Base-by-base conservation (phyloP, 2,113 vertebrate genomes). In the Phycodurus eques region DNA sequence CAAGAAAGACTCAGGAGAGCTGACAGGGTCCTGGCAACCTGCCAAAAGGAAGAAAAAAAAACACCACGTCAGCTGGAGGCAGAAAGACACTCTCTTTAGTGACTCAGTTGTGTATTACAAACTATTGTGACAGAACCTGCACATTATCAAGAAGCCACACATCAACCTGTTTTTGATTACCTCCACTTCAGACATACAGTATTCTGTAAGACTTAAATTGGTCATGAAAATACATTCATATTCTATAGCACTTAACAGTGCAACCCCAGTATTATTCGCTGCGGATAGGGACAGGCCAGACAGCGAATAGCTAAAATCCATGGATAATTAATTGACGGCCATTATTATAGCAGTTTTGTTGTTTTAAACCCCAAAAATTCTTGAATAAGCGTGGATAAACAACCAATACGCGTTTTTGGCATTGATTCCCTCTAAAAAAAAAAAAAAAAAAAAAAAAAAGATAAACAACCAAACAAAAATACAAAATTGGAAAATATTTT, bases 1-100 rank as follows among this genome's bases (percentile, higher is more conserved):
- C 64, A 66, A 17, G 80, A 33, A 68, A 62, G 19, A 68, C 59
- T 67, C 2, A 1, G 70, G 67, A 77, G 78, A 81, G 72, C 54
- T 53, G 78, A 46, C 22, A 10, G 19, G 73, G 57, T 80, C 64
- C 78, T 74, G 84, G 85, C 68, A 43, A 72, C 49, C 87, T 89
- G 85, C 68, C 51, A 49, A 60, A 31, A 83, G 44, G 69, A 15
- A 77, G 11, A 57, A 49, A 81, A 54, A 82, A 6, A 42, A 65
- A 75, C 68, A 86, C 7, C 31, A 43, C 70, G 78, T 86, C 73
- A 88, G 82, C 73, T 68, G 47, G 46, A 70, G 54, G 77, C 47
- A 77, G 63, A 72, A 68, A 51, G 74, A 65, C 69, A 80, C 68
- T 76, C 74, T 61, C 57, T 80, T 78, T 78, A 85, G 80, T 79